Evolutionary conservation across 2,113 vertebrate species (phyloP).

Genomic region (Labeo catla): DNA sequence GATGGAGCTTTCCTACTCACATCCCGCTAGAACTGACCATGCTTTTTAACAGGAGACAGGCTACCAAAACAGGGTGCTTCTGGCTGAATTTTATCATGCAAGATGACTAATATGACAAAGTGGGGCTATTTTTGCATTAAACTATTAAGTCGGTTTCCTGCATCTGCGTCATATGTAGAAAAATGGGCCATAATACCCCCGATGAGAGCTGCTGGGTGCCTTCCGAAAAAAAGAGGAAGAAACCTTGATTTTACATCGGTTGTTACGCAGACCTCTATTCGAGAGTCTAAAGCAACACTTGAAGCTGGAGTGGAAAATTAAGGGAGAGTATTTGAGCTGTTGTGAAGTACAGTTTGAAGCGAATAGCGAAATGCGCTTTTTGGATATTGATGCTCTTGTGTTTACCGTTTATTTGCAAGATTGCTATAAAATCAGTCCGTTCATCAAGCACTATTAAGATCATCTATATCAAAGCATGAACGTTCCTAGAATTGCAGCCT

Average conservation of each 20-base stretch:
- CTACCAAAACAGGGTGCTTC: constrained; percentile 37
- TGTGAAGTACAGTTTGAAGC: constrained; percentile 10
- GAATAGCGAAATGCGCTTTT: not conserved
- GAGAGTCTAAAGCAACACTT: constrained; percentile 14
- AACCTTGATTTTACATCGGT: constrained; percentile 15
- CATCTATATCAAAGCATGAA: not conserved
- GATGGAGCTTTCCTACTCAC: not conserved
- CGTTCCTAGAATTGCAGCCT: too few relatives aligned
- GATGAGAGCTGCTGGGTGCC: constrained; percentile 60
- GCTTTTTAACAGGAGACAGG: constrained; percentile 35
- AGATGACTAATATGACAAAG: constrained; percentile 52
- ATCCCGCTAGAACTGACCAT: constrained; percentile 1
- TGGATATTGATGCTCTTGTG: not conserved
- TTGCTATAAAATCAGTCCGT: not conserved
- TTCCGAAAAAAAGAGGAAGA: constrained; percentile 25
- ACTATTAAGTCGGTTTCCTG: constrained; percentile 53
- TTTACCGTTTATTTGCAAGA: not conserved
- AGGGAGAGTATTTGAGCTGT: not conserved
- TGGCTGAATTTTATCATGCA: constrained; percentile 47
- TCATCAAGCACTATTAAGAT: not conserved
- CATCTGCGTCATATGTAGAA: constrained; percentile 63
- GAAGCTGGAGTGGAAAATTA: constrained; percentile 11
- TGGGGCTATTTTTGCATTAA: constrained; percentile 61
- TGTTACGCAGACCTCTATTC: constrained; percentile 1
- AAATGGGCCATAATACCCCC: constrained; percentile 68